Conservation (phyloP, 2,113 vertebrate species). For the Callionymus lyra region DNA sequence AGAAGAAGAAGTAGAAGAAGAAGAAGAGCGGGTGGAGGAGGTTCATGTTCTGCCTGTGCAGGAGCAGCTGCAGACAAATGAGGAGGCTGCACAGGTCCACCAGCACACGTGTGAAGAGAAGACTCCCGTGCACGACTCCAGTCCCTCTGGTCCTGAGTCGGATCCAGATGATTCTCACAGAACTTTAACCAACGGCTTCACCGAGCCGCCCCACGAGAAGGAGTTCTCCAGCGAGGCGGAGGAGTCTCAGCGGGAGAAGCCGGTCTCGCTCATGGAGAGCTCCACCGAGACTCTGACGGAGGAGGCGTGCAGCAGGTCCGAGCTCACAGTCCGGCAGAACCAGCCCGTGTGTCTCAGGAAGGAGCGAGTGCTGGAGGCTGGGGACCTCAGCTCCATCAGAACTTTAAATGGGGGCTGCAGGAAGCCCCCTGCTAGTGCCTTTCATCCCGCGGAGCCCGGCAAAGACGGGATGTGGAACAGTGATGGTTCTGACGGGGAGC, state of each 20-base stretch:
- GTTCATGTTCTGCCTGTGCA: constrained; percentile 9
- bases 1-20: constrained; percentile 5
- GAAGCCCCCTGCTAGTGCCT: constrained; percentile 77
- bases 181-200: constrained; percentile 54
- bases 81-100: constrained; percentile 4
- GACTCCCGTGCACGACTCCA: constrained; percentile 3
- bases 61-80: constrained; percentile 12
- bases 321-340: constrained; percentile 27
- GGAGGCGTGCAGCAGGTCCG: constrained; percentile 57
- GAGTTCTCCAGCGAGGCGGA: constrained; percentile 18
- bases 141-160: constrained; percentile 7
- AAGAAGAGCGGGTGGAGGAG: not conserved
- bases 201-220: constrained; percentile 25
- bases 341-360: constrained; percentile 31
- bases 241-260: constrained; percentile 48
- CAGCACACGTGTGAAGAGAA: constrained; percentile 16
- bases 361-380: constrained; percentile 43
- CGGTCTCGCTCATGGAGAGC: constrained; percentile 69
- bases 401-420: constrained; percentile 68
- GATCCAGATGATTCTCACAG: constrained; percentile 29
- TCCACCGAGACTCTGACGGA: constrained; percentile 82
- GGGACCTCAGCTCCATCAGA: constrained; percentile 57
- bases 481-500: constrained; percentile 54
- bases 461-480: constrained; percentile 77
- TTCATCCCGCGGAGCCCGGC: constrained; percentile 65